A percentile compares a stretch with the other conserved stretches of the same genome.
phyloP scores from a whole-genome alignment of 2,888 invertebrate species.

The Drosophila heteroneura region DNA sequence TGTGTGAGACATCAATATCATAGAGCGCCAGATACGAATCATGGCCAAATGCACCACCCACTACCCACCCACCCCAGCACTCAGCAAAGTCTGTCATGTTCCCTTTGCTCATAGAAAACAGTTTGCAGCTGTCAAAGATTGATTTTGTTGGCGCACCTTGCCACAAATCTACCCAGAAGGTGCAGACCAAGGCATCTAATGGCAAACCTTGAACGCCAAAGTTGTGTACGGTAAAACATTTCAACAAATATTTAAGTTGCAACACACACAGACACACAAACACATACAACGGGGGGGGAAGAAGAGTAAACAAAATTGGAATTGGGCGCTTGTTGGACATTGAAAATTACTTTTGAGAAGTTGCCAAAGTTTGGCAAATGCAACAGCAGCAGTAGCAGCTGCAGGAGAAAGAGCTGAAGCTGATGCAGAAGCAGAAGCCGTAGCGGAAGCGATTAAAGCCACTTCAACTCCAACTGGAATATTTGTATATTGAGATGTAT shows the following conservation, averaged over 20 bases:
- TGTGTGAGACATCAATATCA: constrained; percentile 2
- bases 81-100: neutral
- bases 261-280: constrained; percentile 5
- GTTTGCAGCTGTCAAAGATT: constrained; percentile 67
- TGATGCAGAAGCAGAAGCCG: constrained; percentile 5
- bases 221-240: constrained; percentile 44
- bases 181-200: constrained; percentile 6
- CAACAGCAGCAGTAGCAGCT: constrained; percentile 1
- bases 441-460: constrained; percentile 39
- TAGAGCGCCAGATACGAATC: neutral
- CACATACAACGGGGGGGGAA: neutral
- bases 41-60: neutral
- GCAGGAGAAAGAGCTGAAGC: constrained; percentile 13
- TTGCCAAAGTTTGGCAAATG: constrained; percentile 34
- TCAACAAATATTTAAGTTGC: constrained; percentile 65
- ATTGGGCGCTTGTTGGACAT: constrained; percentile 47
- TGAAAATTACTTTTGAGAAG: constrained; percentile 60
- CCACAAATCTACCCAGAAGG: constrained; percentile 20
- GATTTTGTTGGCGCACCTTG: constrained; percentile 56
- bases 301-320: constrained; percentile 50
- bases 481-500: neutral
- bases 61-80: neutral
- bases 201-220: constrained; percentile 26
- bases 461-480: constrained; percentile 6
- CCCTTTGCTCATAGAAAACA: constrained; percentile 7